Evolutionary conservation across 2,797 vertebrate species (phyloP).

Genomic region (Myoxocephalus aenaeus): DNA sequence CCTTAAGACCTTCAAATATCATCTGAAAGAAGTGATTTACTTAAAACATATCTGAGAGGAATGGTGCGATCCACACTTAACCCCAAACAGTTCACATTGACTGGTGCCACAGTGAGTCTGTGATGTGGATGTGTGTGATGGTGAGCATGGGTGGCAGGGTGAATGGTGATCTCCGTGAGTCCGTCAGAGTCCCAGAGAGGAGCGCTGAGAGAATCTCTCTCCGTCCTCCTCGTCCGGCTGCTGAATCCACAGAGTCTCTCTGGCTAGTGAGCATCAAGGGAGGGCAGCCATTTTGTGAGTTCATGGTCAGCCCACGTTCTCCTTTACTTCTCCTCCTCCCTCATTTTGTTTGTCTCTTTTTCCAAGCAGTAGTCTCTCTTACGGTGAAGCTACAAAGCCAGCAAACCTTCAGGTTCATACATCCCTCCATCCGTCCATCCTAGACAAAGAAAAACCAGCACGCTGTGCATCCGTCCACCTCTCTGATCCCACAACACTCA

Average conservation of each 20-base stretch:
- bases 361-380: slow-evolving; percentile 62
- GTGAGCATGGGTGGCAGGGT: slow-evolving; percentile 64
- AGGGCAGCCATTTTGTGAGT: slow-evolving; percentile 58
- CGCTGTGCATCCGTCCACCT: slow-evolving; percentile 34
- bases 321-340: slow-evolving; percentile 45
- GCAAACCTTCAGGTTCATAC: slow-evolving; percentile 34
- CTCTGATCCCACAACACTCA: slow-evolving; percentile 34
- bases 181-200: slow-evolving; percentile 79
- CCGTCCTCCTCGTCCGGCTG: slow-evolving; percentile 30
- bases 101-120: slow-evolving; percentile 48
- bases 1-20: slow-evolving; percentile 80
- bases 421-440: slow-evolving; percentile 30
- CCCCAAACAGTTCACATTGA: slow-evolving; percentile 61
- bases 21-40: slow-evolving; percentile 81
- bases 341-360: slow-evolving; percentile 48
- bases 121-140: slow-evolving; percentile 55
- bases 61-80: slow-evolving; percentile 57
- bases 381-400: slow-evolving; percentile 30
- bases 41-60: slow-evolving; percentile 66
- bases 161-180: slow-evolving; percentile 65
- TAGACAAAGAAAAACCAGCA: slow-evolving; percentile 17
- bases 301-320: slow-evolving; percentile 47
- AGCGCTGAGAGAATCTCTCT: slow-evolving; percentile 71
- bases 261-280: slow-evolving; percentile 38
- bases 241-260: slow-evolving; percentile 65